Percentiles rank a stretch among this genome's conserved stretches.
Conservation (phyloP, 23 tunicate genomes). For the Styela clava region DNA sequence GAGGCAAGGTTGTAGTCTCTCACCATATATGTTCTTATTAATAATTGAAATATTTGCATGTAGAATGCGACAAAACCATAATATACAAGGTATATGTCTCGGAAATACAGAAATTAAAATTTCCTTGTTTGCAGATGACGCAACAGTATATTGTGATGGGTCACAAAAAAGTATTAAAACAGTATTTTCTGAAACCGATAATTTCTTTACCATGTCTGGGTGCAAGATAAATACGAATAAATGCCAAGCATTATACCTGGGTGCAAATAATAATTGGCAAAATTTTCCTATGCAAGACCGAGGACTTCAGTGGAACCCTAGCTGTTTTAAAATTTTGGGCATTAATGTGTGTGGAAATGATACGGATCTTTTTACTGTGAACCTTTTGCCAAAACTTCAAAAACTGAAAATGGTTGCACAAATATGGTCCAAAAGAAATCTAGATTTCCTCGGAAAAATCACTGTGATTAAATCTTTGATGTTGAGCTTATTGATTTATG, state of each 20-base stretch:
- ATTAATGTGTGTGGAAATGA: neutral
- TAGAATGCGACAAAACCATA: neutral
- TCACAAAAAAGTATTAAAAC: too few species aligned
- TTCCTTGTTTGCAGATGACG: neutral
- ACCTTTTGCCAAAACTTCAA: neutral
- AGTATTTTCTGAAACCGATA: neutral
- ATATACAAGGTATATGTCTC: neutral
- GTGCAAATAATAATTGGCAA: neutral
- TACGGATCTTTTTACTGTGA: neutral
- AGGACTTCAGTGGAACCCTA: neutral
- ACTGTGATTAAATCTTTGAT: too few species aligned
- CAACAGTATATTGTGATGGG: neutral
- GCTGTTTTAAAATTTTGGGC: neutral
- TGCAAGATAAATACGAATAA: neutral
- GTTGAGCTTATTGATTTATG: too few species aligned
- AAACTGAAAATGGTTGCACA: neutral
- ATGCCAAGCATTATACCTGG: neutral
- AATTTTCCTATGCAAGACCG: neutral
- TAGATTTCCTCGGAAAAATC: too few species aligned
- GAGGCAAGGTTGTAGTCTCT: neutral
- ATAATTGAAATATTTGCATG: neutral
- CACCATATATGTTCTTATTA: neutral
- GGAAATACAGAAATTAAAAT: neutral
- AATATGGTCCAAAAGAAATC: too few species aligned
- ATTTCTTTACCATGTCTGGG: neutral